These are phyloP conservation scores for Natator depressus DNA, from an alignment of 2,113 vertebrate species.

Conservation along the genomic window DNA sequence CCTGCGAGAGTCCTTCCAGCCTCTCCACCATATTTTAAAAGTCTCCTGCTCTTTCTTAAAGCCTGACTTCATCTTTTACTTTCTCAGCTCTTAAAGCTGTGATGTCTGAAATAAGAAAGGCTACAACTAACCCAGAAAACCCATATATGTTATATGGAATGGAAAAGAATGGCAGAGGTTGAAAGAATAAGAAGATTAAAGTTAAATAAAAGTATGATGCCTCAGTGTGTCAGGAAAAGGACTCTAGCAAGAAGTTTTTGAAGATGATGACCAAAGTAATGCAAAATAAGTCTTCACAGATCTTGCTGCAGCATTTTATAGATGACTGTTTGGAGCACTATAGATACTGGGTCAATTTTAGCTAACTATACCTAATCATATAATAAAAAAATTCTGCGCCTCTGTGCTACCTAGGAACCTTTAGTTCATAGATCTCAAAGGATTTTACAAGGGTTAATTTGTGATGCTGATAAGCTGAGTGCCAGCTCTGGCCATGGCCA, in stretches of 20 bases:
- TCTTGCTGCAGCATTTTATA: fast-evolving
- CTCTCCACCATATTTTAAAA: neutral
- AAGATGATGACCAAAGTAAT: neutral
- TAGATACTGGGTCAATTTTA: neutral
- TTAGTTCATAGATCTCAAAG: neutral
- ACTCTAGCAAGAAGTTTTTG: neutral
- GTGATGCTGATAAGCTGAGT: too few species aligned
- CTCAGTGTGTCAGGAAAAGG: neutral
- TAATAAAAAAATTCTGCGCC: fast-evolving
- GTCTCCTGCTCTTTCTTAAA: neutral
- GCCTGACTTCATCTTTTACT: fast-evolving
- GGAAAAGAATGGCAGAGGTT: neutral
- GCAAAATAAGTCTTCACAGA: neutral
- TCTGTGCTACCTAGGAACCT: neutral
- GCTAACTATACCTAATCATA: neutral
- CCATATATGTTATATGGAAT: fast-evolving
- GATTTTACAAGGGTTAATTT: neutral
- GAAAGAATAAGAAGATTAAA: neutral
- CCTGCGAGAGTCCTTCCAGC: neutral
- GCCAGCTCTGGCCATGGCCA: too few species aligned
- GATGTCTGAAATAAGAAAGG: neutral
- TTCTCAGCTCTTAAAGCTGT: neutral
- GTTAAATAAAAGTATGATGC: neutral
- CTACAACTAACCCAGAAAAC: fast-evolving
- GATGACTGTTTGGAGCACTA: fast-evolving